Conservation (phyloP, 2,113 vertebrate species). For the Xiphophorus hellerii region DNA sequence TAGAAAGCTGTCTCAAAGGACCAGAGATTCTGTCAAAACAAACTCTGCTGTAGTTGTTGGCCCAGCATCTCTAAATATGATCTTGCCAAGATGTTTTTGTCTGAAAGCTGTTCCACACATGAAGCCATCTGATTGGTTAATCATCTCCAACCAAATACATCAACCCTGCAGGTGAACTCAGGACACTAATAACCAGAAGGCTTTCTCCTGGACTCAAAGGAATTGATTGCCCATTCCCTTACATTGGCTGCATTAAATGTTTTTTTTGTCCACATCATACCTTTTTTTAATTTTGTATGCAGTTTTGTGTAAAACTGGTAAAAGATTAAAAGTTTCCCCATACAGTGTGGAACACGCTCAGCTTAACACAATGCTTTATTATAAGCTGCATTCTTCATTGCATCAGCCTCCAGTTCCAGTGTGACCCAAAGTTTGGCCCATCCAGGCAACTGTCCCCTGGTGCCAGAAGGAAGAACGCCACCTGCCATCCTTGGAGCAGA, state of each 20-base stretch:
- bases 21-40: not conserved
- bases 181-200: no score
- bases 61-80: no score
- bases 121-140: not conserved
- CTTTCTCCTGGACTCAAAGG: not conserved
- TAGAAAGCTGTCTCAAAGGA: not conserved
- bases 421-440: not conserved
- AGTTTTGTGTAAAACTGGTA: no score
- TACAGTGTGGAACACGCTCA: not conserved
- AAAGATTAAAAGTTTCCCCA: no score
- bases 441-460: no score
- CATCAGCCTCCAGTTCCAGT: not conserved
- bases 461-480: not conserved
- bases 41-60: not conserved
- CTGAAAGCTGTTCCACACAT: not conserved
- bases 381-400: not conserved
- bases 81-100: no score
- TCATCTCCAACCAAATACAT: not conserved
- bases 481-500: not conserved
- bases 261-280: no score
- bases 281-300: no score
- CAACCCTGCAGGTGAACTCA: not conserved
- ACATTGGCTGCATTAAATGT: not conserved
- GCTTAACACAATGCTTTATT: not conserved
- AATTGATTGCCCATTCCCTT: not conserved